These are phyloP conservation scores for Lysandra coridon DNA, from an alignment of 2,888 invertebrate species.

Conservation along the genomic window DNA sequence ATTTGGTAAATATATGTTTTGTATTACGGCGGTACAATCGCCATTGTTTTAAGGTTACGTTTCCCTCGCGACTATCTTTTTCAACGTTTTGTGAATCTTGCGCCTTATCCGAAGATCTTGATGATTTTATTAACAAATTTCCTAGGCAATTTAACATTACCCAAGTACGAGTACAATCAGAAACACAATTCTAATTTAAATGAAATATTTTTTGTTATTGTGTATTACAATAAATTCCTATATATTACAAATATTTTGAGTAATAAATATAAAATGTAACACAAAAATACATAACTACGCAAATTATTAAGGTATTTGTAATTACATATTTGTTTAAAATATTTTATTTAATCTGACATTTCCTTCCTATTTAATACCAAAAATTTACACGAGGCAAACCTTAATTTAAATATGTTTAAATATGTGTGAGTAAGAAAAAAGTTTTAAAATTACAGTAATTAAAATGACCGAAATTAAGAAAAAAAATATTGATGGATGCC, in stretches of 20 bases:
- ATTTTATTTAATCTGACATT: neutral
- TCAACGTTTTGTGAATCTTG: slow-evolving; percentile 51
- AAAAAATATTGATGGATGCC: neutral
- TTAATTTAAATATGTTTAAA: neutral
- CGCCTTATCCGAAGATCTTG: slow-evolving; percentile 59
- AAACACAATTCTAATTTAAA: neutral
- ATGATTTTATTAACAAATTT: slow-evolving; percentile 57
- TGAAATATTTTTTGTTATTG: neutral
- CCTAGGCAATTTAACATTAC: slow-evolving; percentile 47
- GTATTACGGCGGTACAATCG: slow-evolving; percentile 42
- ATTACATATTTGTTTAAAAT: neutral
- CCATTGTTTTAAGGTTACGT: slow-evolving; percentile 66
- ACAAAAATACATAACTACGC: neutral
- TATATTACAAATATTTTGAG: neutral
- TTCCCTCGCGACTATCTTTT: slow-evolving; percentile 58
- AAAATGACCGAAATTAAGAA: too few relatives aligned
- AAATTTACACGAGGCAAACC: neutral
- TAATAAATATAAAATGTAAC: neutral
- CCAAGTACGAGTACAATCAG: slow-evolving; percentile 30
- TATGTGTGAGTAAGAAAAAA: too few relatives aligned
- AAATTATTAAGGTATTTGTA: neutral
- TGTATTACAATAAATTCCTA: neutral
- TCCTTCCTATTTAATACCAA: neutral
- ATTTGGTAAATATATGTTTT: slow-evolving; percentile 29
- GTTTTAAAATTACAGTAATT: too few relatives aligned